Evolutionary conservation across 2,797 vertebrate species (phyloP), one percentile per base, ranked within the genome.

Genomic region (Aeoliscus strigatus): DNA sequence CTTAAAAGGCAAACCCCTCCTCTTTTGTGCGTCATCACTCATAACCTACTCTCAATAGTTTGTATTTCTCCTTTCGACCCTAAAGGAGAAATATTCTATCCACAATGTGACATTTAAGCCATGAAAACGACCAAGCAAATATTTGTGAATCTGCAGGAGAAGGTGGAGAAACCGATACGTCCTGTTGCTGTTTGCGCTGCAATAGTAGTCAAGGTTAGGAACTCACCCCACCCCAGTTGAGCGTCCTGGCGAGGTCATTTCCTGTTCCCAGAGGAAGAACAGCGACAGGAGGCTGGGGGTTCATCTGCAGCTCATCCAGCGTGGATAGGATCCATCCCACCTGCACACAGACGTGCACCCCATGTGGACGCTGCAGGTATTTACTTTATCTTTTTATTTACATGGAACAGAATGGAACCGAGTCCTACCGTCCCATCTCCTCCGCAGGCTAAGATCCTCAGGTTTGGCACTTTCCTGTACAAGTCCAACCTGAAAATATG

Each of bases 181-280:
- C 39, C 30, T 21, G 13, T 10, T 6, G 27, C n/a, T n/a, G n/a
- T n/a, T n/a, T n/a, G n/a, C n/a, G n/a, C n/a, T n/a, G n/a, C n/a
- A n/a, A n/a, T 28, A 38, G 6, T 38, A 64, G 56, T 69, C 66
- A 68, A 72, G 73, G 73, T 40, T 34, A 39, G 37, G 43, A 71
- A 77, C 96, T 94, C 90, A 99, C 96, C 91, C 96, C 96, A 39
- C 96, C 96, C 96, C 96, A 99, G 89, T 97, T 99, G 78, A 99
- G 93, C 27, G 96, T 99, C 57, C 96, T 93, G 62, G 96, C 96
- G 63, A 98, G 92, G 85, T 98, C 95, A 49, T 98, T 98, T 82
- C 96, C 96, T 56, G 95, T 98, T 63, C 96, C 96, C 77, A 99
- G 90, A 6, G 96, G 96, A 88, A 99, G 93, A 51, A 99, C 94